Conservation (phyloP, 2,888 invertebrate genomes). For the Machimus rusticus region DNA sequence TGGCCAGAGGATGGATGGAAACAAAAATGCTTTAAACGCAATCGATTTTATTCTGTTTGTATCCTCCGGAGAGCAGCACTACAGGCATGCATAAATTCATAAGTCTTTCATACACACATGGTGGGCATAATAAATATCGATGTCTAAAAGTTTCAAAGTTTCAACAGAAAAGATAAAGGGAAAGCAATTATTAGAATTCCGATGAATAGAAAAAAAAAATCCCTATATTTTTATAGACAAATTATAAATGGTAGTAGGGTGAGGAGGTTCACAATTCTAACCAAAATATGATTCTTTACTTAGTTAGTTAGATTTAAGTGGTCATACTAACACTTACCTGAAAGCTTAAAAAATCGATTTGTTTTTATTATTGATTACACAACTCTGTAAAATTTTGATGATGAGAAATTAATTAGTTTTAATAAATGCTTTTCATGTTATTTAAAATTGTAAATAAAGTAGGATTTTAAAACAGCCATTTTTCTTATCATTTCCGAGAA, state of each 20-base stretch:
- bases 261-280: no score
- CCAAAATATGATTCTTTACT: no score
- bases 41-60: conserved; percentile 7
- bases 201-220: background rate
- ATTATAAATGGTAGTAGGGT: background rate
- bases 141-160: background rate
- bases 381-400: no score
- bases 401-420: no score
- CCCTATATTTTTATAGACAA: background rate
- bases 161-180: background rate
- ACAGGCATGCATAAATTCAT: background rate
- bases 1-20: background rate
- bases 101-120: background rate
- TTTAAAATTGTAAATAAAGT: no score
- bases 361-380: no score
- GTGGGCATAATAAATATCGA: background rate
- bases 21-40: conserved; percentile 9
- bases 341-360: no score
- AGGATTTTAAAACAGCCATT: no score
- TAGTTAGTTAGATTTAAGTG: no score
- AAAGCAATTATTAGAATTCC: background rate
- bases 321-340: no score
- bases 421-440: no score
- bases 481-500: no score
- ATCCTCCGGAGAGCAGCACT: background rate